Evolutionary conservation across 2,113 vertebrate genomes (phyloP).

Genomic region (Stigmatopora argus): DNA sequence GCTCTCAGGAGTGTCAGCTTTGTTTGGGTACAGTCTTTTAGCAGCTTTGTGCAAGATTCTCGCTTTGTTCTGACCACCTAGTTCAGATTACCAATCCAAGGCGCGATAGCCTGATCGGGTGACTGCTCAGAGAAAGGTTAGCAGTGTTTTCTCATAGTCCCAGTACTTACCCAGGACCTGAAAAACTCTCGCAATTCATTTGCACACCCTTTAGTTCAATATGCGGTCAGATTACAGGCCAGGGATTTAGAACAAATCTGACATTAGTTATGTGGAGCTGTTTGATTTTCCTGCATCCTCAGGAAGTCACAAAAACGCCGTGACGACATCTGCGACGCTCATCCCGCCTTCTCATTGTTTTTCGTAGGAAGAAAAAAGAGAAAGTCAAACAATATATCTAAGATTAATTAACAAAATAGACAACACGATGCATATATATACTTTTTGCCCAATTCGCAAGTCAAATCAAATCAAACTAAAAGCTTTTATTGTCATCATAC

Average conservation of each 20-base stretch:
- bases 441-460: background rate
- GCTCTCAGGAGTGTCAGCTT: conserved; percentile 21
- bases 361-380: conserved; percentile 18
- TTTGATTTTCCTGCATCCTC: conserved; percentile 46
- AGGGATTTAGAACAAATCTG: conserved; percentile 16
- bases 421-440: conserved; percentile 5
- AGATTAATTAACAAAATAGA: conserved; percentile 30
- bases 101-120: conserved; percentile 55
- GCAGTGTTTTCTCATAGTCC: conserved; percentile 68
- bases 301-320: conserved; percentile 46
- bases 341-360: conserved; percentile 54
- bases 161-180: conserved; percentile 43
- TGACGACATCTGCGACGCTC: conserved; percentile 44
- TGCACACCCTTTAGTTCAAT: background rate
- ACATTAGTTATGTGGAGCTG: conserved; percentile 3
- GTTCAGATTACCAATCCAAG: conserved; percentile 59
- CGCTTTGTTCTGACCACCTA: conserved; percentile 65
- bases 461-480: too few relatives aligned
- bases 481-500: too few relatives aligned
- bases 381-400: conserved; percentile 35
- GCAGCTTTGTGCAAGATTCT: conserved; percentile 54
- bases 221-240: conserved; percentile 18
- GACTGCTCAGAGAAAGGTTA: conserved; percentile 59
- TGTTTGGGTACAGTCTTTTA: conserved; percentile 26
- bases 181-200: conserved; percentile 31